Base-by-base conservation (phyloP, 2,797 vertebrate genomes). In the Eupleurogrammus muticus region DNA sequence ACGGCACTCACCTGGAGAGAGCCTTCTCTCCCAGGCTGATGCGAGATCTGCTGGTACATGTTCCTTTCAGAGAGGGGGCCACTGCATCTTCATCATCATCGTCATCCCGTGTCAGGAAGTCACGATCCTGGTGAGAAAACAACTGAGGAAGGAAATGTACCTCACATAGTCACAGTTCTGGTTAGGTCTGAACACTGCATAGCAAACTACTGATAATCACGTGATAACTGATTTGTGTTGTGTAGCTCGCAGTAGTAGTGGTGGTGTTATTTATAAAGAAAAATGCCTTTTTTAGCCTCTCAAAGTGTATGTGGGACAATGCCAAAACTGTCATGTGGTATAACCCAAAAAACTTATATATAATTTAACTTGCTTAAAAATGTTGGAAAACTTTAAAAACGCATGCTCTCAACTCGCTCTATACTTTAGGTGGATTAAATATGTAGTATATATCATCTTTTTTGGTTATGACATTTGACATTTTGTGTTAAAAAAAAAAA, bases 111-210 rank as follows among this genome's bases (percentile, higher is more conserved):
- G 93, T 99, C 82, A 94, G 95, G 73, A 97, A 96, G 67, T 98
- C 97, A 16, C 92, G 95, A 69, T 99, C 97, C 67, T 99, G 97
- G 97, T 99, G 86, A 95, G 96, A 80, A 2, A 71, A 28, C 34
- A 38, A 19, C 2, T 1, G 23, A 52, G 17, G 62, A 32, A 35
- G 2, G 14, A 36, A 28, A n/a, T n/a, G 2, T 52, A 1, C 5
- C 23, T 54, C 20, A 17, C 8, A 20, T 61, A 14, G 2, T 35
- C 32, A 28, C 50, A 64, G 52, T 48, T 38, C 4, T 21, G 32
- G 10, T 35, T 40, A 40, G 20, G 23, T 14, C 38, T 60, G 35
- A 46, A 50, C 8, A 24, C 50, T 1, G 20, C 20, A 12, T 28
- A 19, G 4, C 9, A 63, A 44, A 35, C 17, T 20, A 20, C 8